These are phyloP conservation scores for Hirtodrosophila confusa DNA, from an alignment of 2,888 invertebrate species.

Conservation along the genomic window DNA sequence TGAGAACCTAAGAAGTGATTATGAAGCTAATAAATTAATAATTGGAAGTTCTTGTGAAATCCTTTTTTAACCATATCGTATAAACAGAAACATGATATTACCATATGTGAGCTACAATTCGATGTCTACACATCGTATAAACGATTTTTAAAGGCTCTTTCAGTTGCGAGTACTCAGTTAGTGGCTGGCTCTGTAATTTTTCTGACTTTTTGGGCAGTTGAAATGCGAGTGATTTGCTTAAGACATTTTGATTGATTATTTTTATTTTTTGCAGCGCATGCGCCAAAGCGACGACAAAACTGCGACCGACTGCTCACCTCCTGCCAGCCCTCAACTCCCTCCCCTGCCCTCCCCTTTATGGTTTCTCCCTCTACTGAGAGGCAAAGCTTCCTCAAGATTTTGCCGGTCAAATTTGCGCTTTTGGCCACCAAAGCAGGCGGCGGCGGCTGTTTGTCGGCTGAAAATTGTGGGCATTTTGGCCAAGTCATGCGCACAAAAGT, in stretches of 20 bases:
- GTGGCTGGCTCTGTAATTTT: slow-evolving; percentile 49
- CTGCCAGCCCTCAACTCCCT: neutral
- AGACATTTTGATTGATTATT: slow-evolving; percentile 81
- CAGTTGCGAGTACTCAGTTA: slow-evolving; percentile 9
- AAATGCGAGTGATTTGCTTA: slow-evolving; percentile 76
- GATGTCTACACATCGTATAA: slow-evolving; percentile 17
- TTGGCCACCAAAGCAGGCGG: slow-evolving; percentile 39
- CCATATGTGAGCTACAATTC: neutral
- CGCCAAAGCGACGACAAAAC: slow-evolving; percentile 67
- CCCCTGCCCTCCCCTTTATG: neutral
- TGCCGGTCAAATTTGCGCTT: slow-evolving; percentile 30
- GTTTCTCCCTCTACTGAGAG: slow-evolving; percentile 1
- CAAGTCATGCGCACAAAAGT: slow-evolving; percentile 68
- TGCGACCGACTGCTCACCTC: slow-evolving; percentile 15
- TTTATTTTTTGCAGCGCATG: slow-evolving; percentile 50
- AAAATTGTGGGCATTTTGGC: slow-evolving; percentile 47
- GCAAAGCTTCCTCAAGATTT: slow-evolving; percentile 47
- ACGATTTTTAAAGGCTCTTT: slow-evolving; percentile 17
- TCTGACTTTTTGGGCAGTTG: slow-evolving; percentile 61
- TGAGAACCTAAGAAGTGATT: too few relatives aligned
- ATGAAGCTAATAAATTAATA: too few relatives aligned
- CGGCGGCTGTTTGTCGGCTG: neutral
- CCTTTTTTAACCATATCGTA: too few relatives aligned
- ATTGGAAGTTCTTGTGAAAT: too few relatives aligned
- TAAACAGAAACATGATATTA: too few relatives aligned